Conservation (phyloP, 2,113 vertebrate species). For the Salminus brasiliensis region DNA sequence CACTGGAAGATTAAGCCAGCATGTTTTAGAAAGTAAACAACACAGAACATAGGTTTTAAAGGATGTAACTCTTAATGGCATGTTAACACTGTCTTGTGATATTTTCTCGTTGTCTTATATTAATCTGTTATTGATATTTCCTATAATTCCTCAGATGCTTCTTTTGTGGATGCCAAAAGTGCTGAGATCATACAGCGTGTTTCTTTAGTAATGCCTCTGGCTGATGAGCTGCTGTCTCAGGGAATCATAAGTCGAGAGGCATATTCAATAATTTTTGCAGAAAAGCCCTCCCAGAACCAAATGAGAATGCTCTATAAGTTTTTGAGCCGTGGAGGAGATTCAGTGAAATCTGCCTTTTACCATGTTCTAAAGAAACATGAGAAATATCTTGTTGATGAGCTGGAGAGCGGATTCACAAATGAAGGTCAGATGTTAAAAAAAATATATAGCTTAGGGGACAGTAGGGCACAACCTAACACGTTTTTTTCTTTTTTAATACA, state of each 20-base stretch:
- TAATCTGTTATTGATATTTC: neutral
- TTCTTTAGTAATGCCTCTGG: neutral
- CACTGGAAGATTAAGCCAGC: too few relatives aligned
- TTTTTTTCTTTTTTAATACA: too few relatives aligned
- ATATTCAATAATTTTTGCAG: neutral
- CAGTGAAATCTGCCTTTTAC: slow-evolving; percentile 3
- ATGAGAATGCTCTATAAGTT: neutral
- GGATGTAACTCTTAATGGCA: too few relatives aligned
- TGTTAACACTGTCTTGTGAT: too few relatives aligned
- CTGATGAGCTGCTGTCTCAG: neutral
- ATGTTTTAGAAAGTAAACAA: too few relatives aligned
- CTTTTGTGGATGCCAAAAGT: neutral
- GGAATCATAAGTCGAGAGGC: neutral
- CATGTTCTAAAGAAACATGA: neutral
- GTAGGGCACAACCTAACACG: too few relatives aligned
- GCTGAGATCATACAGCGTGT: neutral
- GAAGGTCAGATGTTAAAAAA: neutral
- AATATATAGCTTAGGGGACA: too few relatives aligned
- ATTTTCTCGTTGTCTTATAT: too few relatives aligned
- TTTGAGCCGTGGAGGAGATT: neutral
- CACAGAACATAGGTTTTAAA: too few relatives aligned
- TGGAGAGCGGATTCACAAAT: neutral
- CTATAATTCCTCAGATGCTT: neutral
- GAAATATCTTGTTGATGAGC: neutral
- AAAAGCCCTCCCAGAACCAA: accelerated